phyloP scores from a whole-genome alignment of 1,140 invertebrate genomes.

The Ceratina calcarata region DNA sequence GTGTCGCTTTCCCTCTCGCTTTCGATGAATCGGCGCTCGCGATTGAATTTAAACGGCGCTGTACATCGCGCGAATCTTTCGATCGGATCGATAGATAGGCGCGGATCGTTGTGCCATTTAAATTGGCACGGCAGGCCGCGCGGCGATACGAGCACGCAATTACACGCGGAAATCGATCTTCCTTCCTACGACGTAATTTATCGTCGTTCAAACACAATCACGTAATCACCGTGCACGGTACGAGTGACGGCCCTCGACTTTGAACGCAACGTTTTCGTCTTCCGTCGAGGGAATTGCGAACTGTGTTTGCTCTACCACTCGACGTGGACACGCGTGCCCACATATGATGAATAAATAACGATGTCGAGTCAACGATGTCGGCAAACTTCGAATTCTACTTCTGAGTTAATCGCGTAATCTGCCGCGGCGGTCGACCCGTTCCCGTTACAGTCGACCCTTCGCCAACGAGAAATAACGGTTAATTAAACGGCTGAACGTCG shows the following conservation, averaged over 20 bases:
- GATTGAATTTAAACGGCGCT: neutral
- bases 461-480: no score
- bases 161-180: slow-evolving; percentile 31
- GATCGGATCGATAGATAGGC: neutral
- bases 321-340: neutral
- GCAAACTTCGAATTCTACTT: slow-evolving; percentile 2
- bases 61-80: no score
- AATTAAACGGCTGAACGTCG: no score
- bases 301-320: slow-evolving; percentile 6
- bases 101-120: neutral
- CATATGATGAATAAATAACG: no score
- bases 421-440: neutral
- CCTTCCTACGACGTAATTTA: slow-evolving; percentile 23
- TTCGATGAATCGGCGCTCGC: no score
- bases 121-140: neutral
- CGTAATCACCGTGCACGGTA: slow-evolving; percentile 11
- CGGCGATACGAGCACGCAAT: slow-evolving; percentile 6
- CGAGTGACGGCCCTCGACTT: neutral
- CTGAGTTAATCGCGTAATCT: neutral
- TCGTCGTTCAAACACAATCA: slow-evolving; percentile 42
- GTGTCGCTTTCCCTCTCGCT: no score
- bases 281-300: neutral
- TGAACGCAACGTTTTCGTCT: neutral
- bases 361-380: neutral
- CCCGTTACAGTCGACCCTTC: neutral